Percentiles rank a stretch among this genome's conserved stretches.
Conservation (phyloP, 64 coral and sea anemone species). For the Dendronephthya gigantea region DNA sequence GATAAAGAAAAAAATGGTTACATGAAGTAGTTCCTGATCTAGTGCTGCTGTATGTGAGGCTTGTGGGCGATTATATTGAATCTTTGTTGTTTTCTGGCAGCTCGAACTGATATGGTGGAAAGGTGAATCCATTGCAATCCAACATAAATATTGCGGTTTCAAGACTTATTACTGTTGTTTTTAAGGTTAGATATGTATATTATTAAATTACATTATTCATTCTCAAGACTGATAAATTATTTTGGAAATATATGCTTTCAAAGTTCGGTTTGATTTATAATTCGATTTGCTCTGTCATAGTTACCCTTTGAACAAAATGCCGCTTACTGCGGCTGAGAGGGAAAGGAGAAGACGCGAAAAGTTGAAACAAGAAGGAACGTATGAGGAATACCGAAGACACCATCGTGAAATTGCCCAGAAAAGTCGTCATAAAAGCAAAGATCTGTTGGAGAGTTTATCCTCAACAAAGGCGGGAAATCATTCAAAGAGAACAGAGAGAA, state of each 20-base stretch:
- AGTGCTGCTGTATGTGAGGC: neutral
- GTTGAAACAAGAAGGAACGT: neutral
- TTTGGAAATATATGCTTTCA: neutral
- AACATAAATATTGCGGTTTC: neutral
- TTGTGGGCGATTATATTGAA: neutral
- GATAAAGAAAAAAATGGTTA: neutral
- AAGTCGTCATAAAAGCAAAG: neutral
- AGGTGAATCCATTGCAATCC: neutral
- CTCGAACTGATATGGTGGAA: neutral
- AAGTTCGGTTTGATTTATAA: neutral
- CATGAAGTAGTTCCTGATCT: neutral
- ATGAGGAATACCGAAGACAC: neutral
- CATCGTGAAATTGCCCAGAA: neutral
- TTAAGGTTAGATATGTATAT: neutral
- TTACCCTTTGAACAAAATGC: neutral
- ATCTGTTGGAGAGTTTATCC: neutral
- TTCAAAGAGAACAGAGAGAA: neutral
- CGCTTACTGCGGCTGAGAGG: neutral
- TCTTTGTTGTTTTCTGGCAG: neutral
- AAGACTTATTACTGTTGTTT: neutral
- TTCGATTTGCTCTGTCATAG: neutral
- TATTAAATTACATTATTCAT: neutral
- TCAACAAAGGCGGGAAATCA: neutral
- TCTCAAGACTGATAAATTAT: neutral
- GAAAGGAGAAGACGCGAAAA: neutral